Evolutionary conservation across 2,888 invertebrate species (phyloP), one percentile per base, ranked within the genome.

Genomic region (Drosophila subquinaria): DNA sequence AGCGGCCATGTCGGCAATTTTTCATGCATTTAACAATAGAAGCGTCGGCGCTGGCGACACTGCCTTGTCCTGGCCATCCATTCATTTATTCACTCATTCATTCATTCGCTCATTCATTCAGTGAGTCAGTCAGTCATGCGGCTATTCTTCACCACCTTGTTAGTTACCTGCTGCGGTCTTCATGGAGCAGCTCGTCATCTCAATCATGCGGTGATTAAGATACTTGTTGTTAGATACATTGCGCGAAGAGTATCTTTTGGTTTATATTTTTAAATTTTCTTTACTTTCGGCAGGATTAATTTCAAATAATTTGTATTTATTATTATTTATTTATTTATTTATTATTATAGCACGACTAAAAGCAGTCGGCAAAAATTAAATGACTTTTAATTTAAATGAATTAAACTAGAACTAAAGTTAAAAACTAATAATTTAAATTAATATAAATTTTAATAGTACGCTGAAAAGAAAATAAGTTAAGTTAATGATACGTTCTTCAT

Each of bases 21-120:
- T 84, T 84, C 88, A 84, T 87, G 76, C 89, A 87, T 74, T 89
- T 83, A 89, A 84, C 84, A 84, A 84, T 87, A 63, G 89, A 69
- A 70, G 65, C 67, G 59, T 67, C 65, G 64, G 51, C 71, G 65
- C 56, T 51, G 57, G 53, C 56, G 63, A 69, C 62, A 56, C 35
- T 60, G 47, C 65, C 79, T 52, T 65, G 62, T 66, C 68, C 67
- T 35, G 61, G 40, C 51, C 63, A 64, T 60, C 53, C 65, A 74
- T 38, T 53, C 64, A 56, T 36, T 33, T 51, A 62, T 20, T 13
- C 55, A 42, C 27, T 10, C 13, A 55, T 23, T 20, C 48, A 52
- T 47, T 38, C 60, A 62, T 17, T 33, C 55, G 15, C 1, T 35
- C 17, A 40, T 9, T 56, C 48, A 35, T 1, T 55, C 47, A 48